These are phyloP conservation scores for Polypterus bichir DNA, from an alignment of 2,113 vertebrate genomes.

Conservation along the genomic window DNA sequence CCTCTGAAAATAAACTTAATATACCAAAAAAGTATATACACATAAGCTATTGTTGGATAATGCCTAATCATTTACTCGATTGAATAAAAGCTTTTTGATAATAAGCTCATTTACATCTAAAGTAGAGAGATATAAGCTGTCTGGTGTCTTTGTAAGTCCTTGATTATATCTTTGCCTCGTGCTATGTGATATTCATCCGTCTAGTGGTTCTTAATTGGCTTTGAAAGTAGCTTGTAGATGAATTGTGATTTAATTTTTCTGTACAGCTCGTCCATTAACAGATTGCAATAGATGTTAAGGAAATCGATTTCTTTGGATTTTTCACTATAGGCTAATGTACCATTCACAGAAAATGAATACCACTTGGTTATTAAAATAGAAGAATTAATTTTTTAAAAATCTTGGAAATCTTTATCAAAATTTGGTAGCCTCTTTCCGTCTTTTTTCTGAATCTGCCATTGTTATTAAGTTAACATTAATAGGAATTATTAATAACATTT, in stretches of 20 bases:
- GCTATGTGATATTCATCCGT: slow-evolving; percentile 33
- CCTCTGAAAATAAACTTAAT: not conserved
- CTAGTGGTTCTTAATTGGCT: slow-evolving; percentile 37
- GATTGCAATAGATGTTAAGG: slow-evolving; percentile 31
- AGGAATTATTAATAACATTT: too few relatives aligned
- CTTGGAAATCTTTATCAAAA: too few relatives aligned
- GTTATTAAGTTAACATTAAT: too few relatives aligned
- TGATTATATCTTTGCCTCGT: slow-evolving; percentile 24
- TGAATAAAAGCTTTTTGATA: slow-evolving; percentile 19
- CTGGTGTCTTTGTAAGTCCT: slow-evolving; percentile 23
- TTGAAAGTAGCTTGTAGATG: slow-evolving; percentile 32
- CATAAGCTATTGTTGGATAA: not conserved
- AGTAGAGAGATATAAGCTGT: slow-evolving; percentile 28
- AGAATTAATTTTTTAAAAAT: too few relatives aligned
- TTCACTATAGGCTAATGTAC: slow-evolving; percentile 23
- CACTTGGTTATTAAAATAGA: too few relatives aligned
- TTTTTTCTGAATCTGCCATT: too few relatives aligned
- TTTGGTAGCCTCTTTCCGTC: too few relatives aligned
- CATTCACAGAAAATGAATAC: too few relatives aligned
- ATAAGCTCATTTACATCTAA: slow-evolving; percentile 30
- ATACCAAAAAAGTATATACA: too few relatives aligned
- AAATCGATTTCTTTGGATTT: slow-evolving; percentile 27
- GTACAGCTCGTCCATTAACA: slow-evolving; percentile 31
- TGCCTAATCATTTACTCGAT: slow-evolving; percentile 11
- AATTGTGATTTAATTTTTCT: slow-evolving; percentile 42